Evolutionary conservation across 2,113 vertebrate species (phyloP), one percentile per base, ranked within the genome.

Genomic region (Gopherus evgoodei): DNA sequence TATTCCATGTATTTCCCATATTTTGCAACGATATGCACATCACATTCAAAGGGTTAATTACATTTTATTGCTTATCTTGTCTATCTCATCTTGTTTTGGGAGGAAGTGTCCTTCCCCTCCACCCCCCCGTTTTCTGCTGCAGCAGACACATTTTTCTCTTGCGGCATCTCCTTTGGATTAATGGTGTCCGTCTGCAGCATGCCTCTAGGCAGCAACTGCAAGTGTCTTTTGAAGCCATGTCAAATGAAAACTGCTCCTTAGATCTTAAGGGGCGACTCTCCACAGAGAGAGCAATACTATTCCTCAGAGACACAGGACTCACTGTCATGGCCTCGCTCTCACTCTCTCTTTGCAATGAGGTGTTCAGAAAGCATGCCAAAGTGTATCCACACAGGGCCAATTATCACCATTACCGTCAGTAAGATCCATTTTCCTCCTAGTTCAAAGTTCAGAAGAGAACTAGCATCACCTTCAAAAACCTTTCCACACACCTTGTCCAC

Each of bases 401-500:
- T 56, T 93, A 54, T 31, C 56, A 16, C 3, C 3, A 10, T 6
- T 10, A 14, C 3, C 4, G 8, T 5, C 11, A 14, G 47, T 57
- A 89, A 93, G 49, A 47, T 25, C 50, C 0, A 1, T 50, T 88
- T 88, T 91, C 65, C 21, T 92, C 35, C 50, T 79, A 11, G 5
- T 54, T 95, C 49, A 44, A 65, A 6, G 69, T 88, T 88, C 84
- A 84, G 75, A 92, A 24, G 69, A 82, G 11, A 90, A 75, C 62
- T 19, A 35, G 56, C 5, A 2, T 29, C 52, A 22, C 4, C 27
- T 92, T 79, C 82, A 92, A 90, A 88, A 84, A 4, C 52, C 76
- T 94, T 83, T 86, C n/a, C 47, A 57, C n/a, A 54, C 24, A 81
- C 49, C 50, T 8, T 91, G 35, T 84, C 56, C 21, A 1, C 5